Evolutionary conservation across 2,113 vertebrate genomes (phyloP), one percentile per base, ranked within the genome.

Genomic region (Corythaeola cristata): DNA sequence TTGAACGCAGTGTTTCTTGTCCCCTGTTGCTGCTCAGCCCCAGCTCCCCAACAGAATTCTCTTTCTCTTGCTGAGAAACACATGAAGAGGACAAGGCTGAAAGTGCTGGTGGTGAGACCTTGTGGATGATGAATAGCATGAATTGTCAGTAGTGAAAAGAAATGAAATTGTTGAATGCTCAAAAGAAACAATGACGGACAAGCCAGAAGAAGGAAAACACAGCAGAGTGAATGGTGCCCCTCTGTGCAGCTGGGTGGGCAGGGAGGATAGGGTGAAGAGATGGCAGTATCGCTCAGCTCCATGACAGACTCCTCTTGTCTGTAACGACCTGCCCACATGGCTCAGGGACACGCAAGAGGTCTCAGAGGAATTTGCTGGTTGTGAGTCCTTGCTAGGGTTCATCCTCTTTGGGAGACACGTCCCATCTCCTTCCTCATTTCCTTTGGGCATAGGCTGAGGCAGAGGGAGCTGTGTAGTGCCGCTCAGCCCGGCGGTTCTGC

Each of bases 401-500:
- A 15, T 69, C 62, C n/a, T 44, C 5, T 55, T 45, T 26, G 47
- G 62, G 37, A 69, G 45, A 64, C 14, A 11, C 0, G 5, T 56
- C 32, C 59, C 32, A 11, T 35, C 32, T 55, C 39, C 66, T 85
- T 72, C 21, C 28, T 53, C 58, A 13, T 72, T 62, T 37, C 50
- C 39, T 66, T 27, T 41, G 68, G 35, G 17, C 32, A 21, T 16
- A 41, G 56, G 64, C 35, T 72, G 13, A 50, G 67, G 62, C 28
- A 37, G 28, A 50, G 39, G 23, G 41, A 74, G 41, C 49, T 73
- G 58, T 30, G 33, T 56, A 50, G 32, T 47, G 37, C 67, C 2
- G 3, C 55, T 73, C 76, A 50, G 33, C 37, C n/a, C 0, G 0
- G 6, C 0, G 4, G n/a, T 75, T 91, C 91, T 85, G 24, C 33